These are phyloP conservation scores for Cyaniris semiargus DNA, from an alignment of 2,888 invertebrate species.

Conservation along the genomic window DNA sequence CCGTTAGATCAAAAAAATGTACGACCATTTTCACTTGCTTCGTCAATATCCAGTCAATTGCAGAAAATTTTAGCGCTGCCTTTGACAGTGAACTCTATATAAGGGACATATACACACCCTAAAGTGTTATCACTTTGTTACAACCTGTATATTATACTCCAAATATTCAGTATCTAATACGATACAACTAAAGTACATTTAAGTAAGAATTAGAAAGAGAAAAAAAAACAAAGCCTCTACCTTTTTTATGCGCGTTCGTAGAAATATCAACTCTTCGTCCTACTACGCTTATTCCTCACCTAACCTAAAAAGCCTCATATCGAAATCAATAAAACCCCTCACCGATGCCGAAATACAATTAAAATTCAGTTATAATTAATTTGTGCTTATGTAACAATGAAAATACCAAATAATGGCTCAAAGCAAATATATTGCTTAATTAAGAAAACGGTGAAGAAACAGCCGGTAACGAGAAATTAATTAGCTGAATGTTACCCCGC, in stretches of 20 bases:
- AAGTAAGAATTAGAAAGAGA: too few relatives aligned
- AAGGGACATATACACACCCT: too few relatives aligned
- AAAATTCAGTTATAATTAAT: constrained; percentile 59
- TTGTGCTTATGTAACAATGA: constrained; percentile 61
- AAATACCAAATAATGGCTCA: constrained; percentile 76
- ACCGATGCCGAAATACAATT: constrained; percentile 21
- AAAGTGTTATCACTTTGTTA: too few relatives aligned
- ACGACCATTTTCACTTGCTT: too few relatives aligned
- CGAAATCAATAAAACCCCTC: not conserved
- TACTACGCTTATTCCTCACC: not conserved
- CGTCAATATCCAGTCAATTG: too few relatives aligned
- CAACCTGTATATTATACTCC: too few relatives aligned
- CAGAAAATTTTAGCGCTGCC: not conserved
- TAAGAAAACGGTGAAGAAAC: constrained; percentile 68
- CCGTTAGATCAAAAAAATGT: not conserved
- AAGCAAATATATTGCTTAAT: constrained; percentile 80
- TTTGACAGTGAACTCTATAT: not conserved
- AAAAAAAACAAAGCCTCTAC: too few relatives aligned
- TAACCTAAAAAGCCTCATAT: not conserved
- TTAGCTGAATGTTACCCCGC: constrained; percentile 61
- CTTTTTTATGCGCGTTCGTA: too few relatives aligned
- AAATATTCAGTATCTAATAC: too few relatives aligned
- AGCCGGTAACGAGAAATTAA: constrained; percentile 73
- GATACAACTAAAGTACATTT: too few relatives aligned
- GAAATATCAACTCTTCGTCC: not conserved